Evolutionary conservation across 2,797 vertebrate genomes (phyloP).

Genomic region (Lemur catta): DNA sequence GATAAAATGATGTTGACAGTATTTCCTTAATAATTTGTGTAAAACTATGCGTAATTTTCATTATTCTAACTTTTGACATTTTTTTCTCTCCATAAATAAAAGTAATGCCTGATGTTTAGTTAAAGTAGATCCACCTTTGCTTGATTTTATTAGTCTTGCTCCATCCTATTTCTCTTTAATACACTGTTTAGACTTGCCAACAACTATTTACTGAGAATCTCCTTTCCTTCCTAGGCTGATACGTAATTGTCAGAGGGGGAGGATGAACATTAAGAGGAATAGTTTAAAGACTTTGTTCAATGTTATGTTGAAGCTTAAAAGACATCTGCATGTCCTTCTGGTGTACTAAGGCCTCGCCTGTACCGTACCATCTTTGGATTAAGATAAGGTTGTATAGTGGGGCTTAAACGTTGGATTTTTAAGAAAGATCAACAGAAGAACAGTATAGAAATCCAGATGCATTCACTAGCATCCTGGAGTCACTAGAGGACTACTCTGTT

Average conservation of each 20-base stretch:
- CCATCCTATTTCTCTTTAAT: constrained; percentile 64
- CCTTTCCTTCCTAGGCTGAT: constrained; percentile 44
- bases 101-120: constrained; percentile 75
- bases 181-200: constrained; percentile 69
- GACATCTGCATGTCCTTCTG: neutral
- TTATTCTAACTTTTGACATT: constrained; percentile 71
- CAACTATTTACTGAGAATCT: constrained; percentile 79
- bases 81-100: constrained; percentile 76
- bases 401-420: constrained; percentile 2
- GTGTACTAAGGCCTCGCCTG: neutral
- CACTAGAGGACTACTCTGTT: neutral
- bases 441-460: neutral
- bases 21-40: constrained; percentile 74
- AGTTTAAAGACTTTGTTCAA: neutral
- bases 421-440: constrained; percentile 20
- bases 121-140: constrained; percentile 75
- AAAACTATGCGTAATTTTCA: constrained; percentile 70
- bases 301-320: neutral
- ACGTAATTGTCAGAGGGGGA: constrained; percentile 9
- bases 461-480: neutral
- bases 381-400: neutral
- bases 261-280: neutral
- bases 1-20: constrained; percentile 79
- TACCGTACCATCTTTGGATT: neutral
- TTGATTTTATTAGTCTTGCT: constrained; percentile 76